Percentiles rank a stretch among this genome's conserved stretches.
These are phyloP conservation scores for Drosophila antonietae DNA, from an alignment of 2,888 invertebrate species.

Conservation along the genomic window DNA sequence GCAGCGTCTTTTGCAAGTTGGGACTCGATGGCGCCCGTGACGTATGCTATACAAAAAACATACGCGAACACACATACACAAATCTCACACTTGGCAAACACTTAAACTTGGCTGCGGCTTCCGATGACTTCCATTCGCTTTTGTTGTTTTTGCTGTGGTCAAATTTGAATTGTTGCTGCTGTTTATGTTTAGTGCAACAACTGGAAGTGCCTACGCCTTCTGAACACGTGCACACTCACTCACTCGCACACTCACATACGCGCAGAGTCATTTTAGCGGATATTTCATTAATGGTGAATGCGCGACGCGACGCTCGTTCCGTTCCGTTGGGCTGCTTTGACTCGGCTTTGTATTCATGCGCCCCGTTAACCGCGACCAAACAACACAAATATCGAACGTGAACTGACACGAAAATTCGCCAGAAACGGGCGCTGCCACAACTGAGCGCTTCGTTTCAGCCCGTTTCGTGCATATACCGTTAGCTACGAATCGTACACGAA, in stretches of 20 bases:
- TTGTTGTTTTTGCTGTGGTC: constrained; percentile 30
- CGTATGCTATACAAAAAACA: constrained; percentile 34
- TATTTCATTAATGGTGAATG: constrained; percentile 25
- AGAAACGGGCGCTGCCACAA: constrained; percentile 56
- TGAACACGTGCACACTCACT: constrained; percentile 14
- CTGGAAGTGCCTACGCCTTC: constrained; percentile 37
- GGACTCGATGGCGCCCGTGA: constrained; percentile 51
- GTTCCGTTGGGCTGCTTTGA: constrained; percentile 31
- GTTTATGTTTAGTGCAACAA: constrained; percentile 62
- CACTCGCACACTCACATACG: constrained; percentile 15
- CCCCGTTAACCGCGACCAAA: constrained; percentile 82
- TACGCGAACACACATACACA: constrained; percentile 14
- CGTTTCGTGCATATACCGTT: constrained; percentile 16
- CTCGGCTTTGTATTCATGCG: constrained; percentile 40
- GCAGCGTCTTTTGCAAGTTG: constrained; percentile 49
- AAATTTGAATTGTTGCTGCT: constrained; percentile 25
- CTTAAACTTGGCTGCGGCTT: constrained; percentile 51
- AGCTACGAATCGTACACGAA: constrained; percentile 16
- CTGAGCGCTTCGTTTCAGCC: constrained; percentile 38
- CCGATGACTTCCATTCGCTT: constrained; percentile 34
- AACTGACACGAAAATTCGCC: constrained; percentile 82
- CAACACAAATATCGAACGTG: constrained; percentile 85
- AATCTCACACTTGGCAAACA: constrained; percentile 29
- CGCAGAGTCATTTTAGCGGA: constrained; percentile 26
- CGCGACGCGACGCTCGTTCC: constrained; percentile 53